phyloP scores from a whole-genome alignment of 2,113 vertebrate genomes.

The Trochalopteron elliotii region DNA sequence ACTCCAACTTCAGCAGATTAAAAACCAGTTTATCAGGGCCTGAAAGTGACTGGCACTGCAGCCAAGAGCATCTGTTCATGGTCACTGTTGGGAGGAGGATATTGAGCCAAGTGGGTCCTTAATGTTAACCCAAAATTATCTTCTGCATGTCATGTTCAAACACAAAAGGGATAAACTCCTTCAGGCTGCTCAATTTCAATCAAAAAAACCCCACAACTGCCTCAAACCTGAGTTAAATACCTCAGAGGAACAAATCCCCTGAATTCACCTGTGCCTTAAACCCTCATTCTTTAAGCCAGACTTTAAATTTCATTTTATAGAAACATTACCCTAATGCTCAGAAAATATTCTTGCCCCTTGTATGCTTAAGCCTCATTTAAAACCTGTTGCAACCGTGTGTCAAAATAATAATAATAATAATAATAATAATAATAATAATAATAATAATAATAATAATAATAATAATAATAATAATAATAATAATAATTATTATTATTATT shows the following conservation, averaged over 20 bases:
- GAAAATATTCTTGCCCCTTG: background rate
- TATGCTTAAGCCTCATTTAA: background rate
- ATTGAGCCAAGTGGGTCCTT: background rate
- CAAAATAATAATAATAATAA: no score
- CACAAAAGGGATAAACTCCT: background rate
- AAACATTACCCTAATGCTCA: background rate
- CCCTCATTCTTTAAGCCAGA: background rate
- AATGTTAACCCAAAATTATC: background rate
- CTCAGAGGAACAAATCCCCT: background rate
- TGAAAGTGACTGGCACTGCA: background rate
- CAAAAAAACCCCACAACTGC: background rate
- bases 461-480: no score
- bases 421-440: no score
- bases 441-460: no score
- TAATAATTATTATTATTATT: no score
- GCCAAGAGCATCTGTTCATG: background rate
- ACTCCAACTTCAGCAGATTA: background rate
- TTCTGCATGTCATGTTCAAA: fast-evolving
- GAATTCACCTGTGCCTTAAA: background rate
- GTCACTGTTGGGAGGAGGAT: background rate
- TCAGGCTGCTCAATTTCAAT: background rate
- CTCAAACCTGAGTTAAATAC: background rate
- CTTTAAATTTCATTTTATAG: background rate
- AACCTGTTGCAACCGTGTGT: background rate
- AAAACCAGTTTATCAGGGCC: background rate